A percentile compares a stretch with the other conserved stretches of the same genome.
Evolutionary conservation across 1,140 invertebrate genomes (phyloP).

Genomic region (Nomia melanderi): DNA sequence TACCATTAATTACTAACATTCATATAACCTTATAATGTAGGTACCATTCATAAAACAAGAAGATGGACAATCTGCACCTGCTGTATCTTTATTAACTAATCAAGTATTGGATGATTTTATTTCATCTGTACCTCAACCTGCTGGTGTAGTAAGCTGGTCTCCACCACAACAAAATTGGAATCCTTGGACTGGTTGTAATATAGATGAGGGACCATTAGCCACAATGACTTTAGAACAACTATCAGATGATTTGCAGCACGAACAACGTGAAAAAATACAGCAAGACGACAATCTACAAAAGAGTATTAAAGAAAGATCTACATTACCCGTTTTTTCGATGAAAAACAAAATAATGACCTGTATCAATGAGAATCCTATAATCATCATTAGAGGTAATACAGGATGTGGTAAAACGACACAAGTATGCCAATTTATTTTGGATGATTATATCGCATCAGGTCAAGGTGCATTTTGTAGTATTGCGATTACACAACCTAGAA

Average conservation of each 20-base stretch:
- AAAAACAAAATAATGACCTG: slow-evolving; percentile 89
- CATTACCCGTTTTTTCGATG: slow-evolving; percentile 89
- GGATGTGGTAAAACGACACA: slow-evolving; percentile 95
- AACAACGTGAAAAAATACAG: slow-evolving; percentile 84
- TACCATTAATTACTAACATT: not conserved
- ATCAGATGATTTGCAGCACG: slow-evolving; percentile 88
- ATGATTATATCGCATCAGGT: slow-evolving; percentile 94
- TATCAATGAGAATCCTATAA: slow-evolving; percentile 92
- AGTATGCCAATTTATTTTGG: slow-evolving; percentile 97
- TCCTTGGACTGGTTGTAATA: slow-evolving; percentile 96
- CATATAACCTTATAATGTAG: slow-evolving; percentile 25
- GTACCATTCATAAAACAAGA: not conserved
- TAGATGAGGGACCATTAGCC: slow-evolving; percentile 95
- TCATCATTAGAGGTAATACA: slow-evolving; percentile 95
- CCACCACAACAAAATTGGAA: slow-evolving; percentile 98
- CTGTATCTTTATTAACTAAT: slow-evolving; percentile 82
- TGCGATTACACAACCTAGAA: slow-evolving; percentile 95
- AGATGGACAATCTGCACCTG: not conserved
- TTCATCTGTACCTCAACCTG: slow-evolving; percentile 81
- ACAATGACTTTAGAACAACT: slow-evolving; percentile 89
- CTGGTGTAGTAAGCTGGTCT: slow-evolving; percentile 95
- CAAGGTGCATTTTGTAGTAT: slow-evolving; percentile 92
- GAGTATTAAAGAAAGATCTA: slow-evolving; percentile 85
- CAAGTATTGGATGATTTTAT: slow-evolving; percentile 85
- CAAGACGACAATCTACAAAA: slow-evolving; percentile 83